Base-by-base conservation (phyloP, 1,140 invertebrate genomes). In the Saccostrea echinata region DNA sequence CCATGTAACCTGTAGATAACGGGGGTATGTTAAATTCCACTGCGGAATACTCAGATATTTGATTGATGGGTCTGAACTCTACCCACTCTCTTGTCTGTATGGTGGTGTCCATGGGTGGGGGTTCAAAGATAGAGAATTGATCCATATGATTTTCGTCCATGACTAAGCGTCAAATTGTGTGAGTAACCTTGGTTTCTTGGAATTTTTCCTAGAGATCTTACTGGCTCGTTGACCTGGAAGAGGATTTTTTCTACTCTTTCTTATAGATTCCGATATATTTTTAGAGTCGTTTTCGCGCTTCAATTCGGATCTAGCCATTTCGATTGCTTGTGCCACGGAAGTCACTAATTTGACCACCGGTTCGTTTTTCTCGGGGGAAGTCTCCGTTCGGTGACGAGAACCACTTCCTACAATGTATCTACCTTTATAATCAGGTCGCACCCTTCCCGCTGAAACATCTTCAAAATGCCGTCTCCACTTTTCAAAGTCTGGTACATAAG, bases 251-350 rank as follows among this genome's bases (percentile, higher is more conserved):
- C 24, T 57, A n/a, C 83, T 2, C 52, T 64, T 30, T 84, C 88
- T 88, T 88, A 82, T 81, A 80, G 16, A 57, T 57, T 57, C 21
- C 21, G 13, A 21, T 21, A 16, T 57, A 12, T 12, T 12, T 57
- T 12, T 16, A 21, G 55, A 57, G 55, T 85, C 85, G 43, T 85
- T 84, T 24, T 84, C 57, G n/a, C 51, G n/a, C 27, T 86, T 64
- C 11, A 88, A 16, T 68, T 88, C 88, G 2, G 88, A 61, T 64
- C 64, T 81, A n/a, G 88, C 88, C 33, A 85, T 88, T 30, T 88
- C 88, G 9, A 86, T 24, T 4, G 84, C 84, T 18, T 84, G 83
- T 4, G 87, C 87, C 18, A 88, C 64, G 51, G 84, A 53, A 0
- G 76, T 85, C 27, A 86, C 84, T 35, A 84, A 24, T 27, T 51